Evolutionary conservation across 2,888 invertebrate genomes (phyloP).

Genomic region (Leptogaster cylindrica): DNA sequence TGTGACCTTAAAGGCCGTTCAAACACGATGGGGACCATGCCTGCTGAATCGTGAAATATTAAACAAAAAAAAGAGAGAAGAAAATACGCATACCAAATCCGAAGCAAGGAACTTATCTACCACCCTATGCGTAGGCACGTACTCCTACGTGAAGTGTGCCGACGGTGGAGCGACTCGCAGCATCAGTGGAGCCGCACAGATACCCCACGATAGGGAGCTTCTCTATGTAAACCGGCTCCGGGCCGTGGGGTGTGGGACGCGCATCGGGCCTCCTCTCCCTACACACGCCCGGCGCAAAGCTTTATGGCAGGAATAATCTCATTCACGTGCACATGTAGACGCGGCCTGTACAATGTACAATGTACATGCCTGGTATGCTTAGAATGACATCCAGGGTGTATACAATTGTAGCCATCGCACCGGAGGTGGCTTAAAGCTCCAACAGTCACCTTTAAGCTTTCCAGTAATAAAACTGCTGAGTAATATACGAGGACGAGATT

Average conservation of each 20-base stretch:
- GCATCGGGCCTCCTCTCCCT: neutral
- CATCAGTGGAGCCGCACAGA: neutral
- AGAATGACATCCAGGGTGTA: conserved; percentile 16
- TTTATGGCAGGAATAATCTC: conserved; percentile 16
- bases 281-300: conserved; percentile 1
- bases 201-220: neutral
- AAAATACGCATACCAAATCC: conserved; percentile 26
- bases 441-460: conserved; percentile 32
- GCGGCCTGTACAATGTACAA: neutral
- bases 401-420: conserved; percentile 12
- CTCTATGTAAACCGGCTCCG: conserved; percentile 1
- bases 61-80: neutral
- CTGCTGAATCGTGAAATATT: conserved; percentile 37
- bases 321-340: conserved; percentile 17
- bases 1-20: conserved; percentile 39
- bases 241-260: neutral
- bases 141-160: conserved; percentile 6
- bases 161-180: conserved; percentile 7
- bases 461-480: conserved; percentile 21
- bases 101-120: neutral
- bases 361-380: neutral
- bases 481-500: neutral
- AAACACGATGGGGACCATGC: conserved; percentile 17
- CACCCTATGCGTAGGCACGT: conserved; percentile 33
- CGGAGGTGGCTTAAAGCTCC: conserved; percentile 23